A percentile compares a stretch with the other conserved stretches of the same genome.
These are phyloP conservation scores for Tanytarsus gracilentus DNA, from an alignment of 2,888 invertebrate species.

Conservation along the genomic window DNA sequence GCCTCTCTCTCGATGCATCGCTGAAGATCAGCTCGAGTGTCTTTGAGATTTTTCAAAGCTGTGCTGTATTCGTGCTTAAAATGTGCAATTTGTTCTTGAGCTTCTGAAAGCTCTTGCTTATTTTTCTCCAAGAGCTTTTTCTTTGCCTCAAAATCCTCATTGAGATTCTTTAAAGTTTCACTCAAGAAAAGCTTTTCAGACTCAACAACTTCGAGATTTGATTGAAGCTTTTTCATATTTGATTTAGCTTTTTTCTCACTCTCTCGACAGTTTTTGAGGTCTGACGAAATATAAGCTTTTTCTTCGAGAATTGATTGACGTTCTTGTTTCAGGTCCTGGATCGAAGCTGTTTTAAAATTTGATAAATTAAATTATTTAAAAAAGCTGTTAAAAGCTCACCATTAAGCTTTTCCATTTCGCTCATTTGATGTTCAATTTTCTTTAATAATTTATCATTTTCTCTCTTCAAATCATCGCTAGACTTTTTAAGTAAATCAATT, in stretches of 20 bases:
- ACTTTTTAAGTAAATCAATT: not conserved
- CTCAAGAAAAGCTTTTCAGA: not conserved
- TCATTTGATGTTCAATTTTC: not conserved
- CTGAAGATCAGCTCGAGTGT: not conserved
- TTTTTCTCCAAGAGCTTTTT: not conserved
- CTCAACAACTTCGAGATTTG: slow-evolving; percentile 3
- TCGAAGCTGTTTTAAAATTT: not conserved
- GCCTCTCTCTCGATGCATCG: not conserved
- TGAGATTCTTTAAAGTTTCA: not conserved
- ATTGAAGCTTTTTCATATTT: not conserved
- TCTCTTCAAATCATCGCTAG: not conserved
- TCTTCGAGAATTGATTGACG: not conserved
- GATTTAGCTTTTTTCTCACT: slow-evolving; percentile 1
- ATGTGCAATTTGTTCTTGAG: not conserved
- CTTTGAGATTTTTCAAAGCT: not conserved
- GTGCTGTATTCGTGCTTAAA: not conserved
- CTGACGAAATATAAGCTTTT: not conserved
- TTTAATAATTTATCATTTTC: slow-evolving; percentile 10
- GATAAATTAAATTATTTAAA: too few species aligned
- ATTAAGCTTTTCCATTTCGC: not conserved
- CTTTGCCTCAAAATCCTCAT: not conserved
- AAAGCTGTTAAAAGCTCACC: not conserved
- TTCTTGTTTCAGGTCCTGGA: not conserved
- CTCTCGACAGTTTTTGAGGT: not conserved
- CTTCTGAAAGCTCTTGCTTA: not conserved